Evolutionary conservation across 2,888 invertebrate genomes (phyloP), one percentile per base, ranked within the genome.

Genomic region (Ferrisia virgata): DNA sequence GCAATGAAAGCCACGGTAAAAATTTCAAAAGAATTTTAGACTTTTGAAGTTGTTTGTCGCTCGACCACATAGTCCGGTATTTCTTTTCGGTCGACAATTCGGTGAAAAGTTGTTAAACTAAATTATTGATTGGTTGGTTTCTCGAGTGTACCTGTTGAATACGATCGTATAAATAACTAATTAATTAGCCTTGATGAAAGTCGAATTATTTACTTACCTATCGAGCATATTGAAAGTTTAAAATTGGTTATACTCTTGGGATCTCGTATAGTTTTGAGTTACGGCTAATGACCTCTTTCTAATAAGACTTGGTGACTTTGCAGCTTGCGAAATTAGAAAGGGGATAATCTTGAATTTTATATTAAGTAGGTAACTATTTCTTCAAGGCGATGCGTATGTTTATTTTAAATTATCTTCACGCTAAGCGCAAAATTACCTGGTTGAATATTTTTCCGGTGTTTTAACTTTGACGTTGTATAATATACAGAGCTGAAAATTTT

Each of bases 261-360:
- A 76, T 76, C 22, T 53, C 22, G 53, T 53, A n/a, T 72, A 76
- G 28, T 76, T 76, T 76, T 76, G 72, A 76, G 36, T 33, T 36
- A 76, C 72, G 72, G 31, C 28, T 76, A 76, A 76, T 76, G 72
- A 76, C 72, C 36, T 76, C 72, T 22, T 36, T 11, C 33, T 36
- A 76, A 76, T 36, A 36, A 76, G 72, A 76, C 5, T 76, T 33
- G 72, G 72, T 76, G 64, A 64, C 64, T 64, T 64, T 36, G 18
- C 36, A 33, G 72, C 28, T 3, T 18, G 33, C 72, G 72, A 76
- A 76, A 76, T 76, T 76, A 76, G 72, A 76, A 76, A 76, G 28
- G 72, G 72, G 72, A 76, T 76, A 76, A 76, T 76, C 36, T 76
- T 76, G 72, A 76, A 76, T 76, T 76, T 76, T 76, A 76, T 36